phyloP scores from a whole-genome alignment of 2,113 vertebrate genomes.

The Eulacestoma nigropectus region DNA sequence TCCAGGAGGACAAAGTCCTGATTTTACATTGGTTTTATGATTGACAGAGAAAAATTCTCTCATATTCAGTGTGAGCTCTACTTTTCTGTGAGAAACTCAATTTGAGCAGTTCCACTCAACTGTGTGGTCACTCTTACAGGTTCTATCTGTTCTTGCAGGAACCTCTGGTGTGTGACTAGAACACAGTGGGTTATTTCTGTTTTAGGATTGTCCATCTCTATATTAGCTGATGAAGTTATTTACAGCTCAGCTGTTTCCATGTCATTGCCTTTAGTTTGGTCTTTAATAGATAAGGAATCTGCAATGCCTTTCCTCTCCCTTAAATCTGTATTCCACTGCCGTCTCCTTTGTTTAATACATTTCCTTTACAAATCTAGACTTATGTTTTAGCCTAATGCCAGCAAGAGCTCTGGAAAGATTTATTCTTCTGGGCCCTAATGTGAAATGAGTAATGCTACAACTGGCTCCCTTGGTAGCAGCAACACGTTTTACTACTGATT shows the following conservation, averaged over 20 bases:
- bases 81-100: not conserved
- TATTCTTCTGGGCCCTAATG: slow-evolving; percentile 54
- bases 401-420: slow-evolving; percentile 46
- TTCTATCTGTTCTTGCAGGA: not conserved
- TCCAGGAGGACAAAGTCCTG: not conserved
- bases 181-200: not conserved
- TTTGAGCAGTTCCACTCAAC: not conserved
- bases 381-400: slow-evolving; percentile 49
- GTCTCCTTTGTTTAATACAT: slow-evolving; percentile 31
- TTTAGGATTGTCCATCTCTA: not conserved
- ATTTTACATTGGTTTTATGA: not conserved
- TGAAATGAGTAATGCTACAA: slow-evolving; percentile 60
- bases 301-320: not conserved
- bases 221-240: not conserved
- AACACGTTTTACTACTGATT: slow-evolving; percentile 62
- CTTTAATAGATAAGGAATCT: not conserved
- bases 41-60: not conserved
- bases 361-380: slow-evolving; percentile 56
- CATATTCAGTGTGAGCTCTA: fast-evolving
- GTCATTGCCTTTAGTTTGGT: not conserved
- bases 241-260: not conserved
- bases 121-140: not conserved
- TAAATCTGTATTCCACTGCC: slow-evolving; percentile 24
- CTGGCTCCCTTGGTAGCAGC: slow-evolving; percentile 50
- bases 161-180: not conserved